Conservation (phyloP, 2,113 vertebrate species). For the Syrmaticus mikado region DNA sequence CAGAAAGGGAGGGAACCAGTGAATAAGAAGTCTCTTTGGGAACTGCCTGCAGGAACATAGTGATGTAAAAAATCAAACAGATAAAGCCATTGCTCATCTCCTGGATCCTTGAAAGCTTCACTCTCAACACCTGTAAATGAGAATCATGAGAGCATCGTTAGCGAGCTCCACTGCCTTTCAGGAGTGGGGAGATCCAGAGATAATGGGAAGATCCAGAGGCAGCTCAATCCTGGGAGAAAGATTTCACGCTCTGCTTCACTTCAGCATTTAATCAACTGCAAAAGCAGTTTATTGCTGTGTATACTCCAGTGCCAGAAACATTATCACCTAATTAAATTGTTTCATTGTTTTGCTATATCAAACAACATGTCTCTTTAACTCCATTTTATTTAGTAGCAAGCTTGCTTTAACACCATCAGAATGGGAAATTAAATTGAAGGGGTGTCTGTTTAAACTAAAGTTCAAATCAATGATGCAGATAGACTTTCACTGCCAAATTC, state of each 20-base stretch:
- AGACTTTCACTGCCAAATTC: slow-evolving; percentile 52
- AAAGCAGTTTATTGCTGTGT: slow-evolving; percentile 63
- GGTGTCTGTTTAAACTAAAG: slow-evolving; percentile 59
- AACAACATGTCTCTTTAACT: slow-evolving; percentile 73
- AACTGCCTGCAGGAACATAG: not conserved
- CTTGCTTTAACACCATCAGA: slow-evolving; percentile 64
- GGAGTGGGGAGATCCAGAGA: not conserved
- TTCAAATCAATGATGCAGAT: slow-evolving; percentile 77
- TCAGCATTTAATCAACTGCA: slow-evolving; percentile 70
- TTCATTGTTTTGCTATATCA: slow-evolving; percentile 75
- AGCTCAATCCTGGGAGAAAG: slow-evolving; percentile 25
- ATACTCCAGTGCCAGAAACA: slow-evolving; percentile 47
- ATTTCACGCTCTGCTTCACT: slow-evolving; percentile 63
- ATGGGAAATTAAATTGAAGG: slow-evolving; percentile 72
- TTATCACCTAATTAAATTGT: slow-evolving; percentile 77
- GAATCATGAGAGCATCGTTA: not conserved
- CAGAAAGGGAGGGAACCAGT: not conserved
- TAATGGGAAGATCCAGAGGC: not conserved
- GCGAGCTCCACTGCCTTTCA: not conserved
- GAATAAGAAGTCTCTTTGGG: not conserved
- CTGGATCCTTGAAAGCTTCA: not conserved
- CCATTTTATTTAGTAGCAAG: slow-evolving; percentile 72
- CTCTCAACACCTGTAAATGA: not conserved
- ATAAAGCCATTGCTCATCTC: not conserved
- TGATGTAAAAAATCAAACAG: not conserved